Conservation (phyloP, 1,140 invertebrate genomes). For the Drosophila biarmipes region DNA sequence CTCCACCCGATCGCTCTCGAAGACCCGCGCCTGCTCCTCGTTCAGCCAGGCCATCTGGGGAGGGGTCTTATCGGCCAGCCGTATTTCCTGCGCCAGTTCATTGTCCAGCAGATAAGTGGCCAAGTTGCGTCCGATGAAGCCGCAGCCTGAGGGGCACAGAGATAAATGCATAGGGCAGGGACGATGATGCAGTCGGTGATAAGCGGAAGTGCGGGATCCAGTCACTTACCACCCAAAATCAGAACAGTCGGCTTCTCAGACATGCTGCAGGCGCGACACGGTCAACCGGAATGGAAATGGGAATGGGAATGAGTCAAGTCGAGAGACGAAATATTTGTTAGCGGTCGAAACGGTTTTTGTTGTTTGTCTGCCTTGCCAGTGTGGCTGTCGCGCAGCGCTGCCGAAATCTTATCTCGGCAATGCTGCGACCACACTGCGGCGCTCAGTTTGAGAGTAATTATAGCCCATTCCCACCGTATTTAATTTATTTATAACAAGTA, state of each 20-base stretch:
- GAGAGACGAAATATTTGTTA: constrained; percentile 18
- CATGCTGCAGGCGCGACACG: constrained; percentile 63
- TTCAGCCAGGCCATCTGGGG: constrained; percentile 96
- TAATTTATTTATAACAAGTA: too few relatives aligned
- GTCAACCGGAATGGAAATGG: constrained; percentile 31
- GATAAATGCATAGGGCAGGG: constrained; percentile 7
- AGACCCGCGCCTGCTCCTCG: constrained; percentile 88
- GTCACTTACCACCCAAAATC: constrained; percentile 79
- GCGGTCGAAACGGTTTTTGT: constrained; percentile 23
- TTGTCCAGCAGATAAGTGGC: constrained; percentile 92
- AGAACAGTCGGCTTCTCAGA: constrained; percentile 81
- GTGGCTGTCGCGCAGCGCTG: neutral
- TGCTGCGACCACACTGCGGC: constrained; percentile 1
- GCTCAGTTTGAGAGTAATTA: neutral
- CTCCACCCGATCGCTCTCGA: constrained; percentile 91
- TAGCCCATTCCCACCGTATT: too few relatives aligned
- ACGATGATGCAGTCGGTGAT: constrained; percentile 35
- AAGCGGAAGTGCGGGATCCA: constrained; percentile 14
- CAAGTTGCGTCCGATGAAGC: constrained; percentile 95
- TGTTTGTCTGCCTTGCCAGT: constrained; percentile 22
- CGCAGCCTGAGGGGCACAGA: constrained; percentile 88
- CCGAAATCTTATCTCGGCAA: neutral
- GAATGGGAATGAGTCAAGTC: constrained; percentile 46
- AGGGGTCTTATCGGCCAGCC: constrained; percentile 96
- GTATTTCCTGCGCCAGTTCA: constrained; percentile 90